Base-by-base conservation (phyloP, 2,113 vertebrate genomes). In the Trachemys scripta region DNA sequence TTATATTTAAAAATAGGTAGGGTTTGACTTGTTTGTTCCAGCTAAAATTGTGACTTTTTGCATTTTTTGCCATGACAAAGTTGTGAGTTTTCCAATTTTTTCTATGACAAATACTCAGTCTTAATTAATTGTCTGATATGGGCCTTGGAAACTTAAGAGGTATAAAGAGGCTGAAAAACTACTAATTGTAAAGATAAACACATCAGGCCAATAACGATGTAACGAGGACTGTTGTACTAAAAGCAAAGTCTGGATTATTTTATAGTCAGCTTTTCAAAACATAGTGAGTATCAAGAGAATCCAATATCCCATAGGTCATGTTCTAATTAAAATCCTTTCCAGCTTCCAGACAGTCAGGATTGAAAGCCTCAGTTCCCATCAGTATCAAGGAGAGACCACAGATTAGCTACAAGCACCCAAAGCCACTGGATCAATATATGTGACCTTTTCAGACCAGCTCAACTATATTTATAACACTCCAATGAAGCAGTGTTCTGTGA, bases 251-350 rank as follows among this genome's bases (percentile, higher is more conserved):
- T 25, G 42, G 59, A 6, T 62, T 82, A 80, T 92, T 95, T 94
- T 76, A 93, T 69, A 59, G 42, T 19, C 24, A 35, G 24, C 14
- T 29, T 81, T 95, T 93, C 54, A 90, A 80, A 95, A 85, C 84
- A 20, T 81, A 80, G 92, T 25, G 51, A 82, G 80, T 88, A 59
- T 85, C 85, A 16, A 17, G 84, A 90, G 59, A 84, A 84, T 88
- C 24, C 69, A 84, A 20, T 82, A 82, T 90, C 49, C 81, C 47
- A 35, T 51, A 65, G 72, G 57, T 83, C 90, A 35, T 65, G 42
- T 84, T 96, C 83, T 97, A 96, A 96, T 96, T 96, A 95, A 94
- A 95, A 92, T 90, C 81, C 72, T 45, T 93, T 49, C 78, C 56
- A 88, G 50, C 38, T 56, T 95, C 90, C 65, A 94, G 80, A 80